phyloP scores from a whole-genome alignment of 2,797 vertebrate species.

The Rhabdophis nuchalis region DNA sequence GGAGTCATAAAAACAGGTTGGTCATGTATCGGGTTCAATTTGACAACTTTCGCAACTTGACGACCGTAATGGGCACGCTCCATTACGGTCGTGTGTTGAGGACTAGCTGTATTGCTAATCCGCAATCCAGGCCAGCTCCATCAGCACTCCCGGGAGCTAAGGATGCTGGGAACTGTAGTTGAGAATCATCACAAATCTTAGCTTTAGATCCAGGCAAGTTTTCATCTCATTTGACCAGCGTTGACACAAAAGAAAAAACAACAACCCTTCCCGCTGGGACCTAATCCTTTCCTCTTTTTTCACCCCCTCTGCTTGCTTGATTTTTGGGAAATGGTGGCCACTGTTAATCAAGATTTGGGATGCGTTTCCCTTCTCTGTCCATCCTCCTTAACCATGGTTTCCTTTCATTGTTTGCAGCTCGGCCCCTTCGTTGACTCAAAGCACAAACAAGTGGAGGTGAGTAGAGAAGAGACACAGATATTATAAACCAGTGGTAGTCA shows the following conservation, averaged over 20 bases:
- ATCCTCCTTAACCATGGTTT: not conserved
- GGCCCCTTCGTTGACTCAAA: slow-evolving; percentile 93
- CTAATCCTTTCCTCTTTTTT: not conserved
- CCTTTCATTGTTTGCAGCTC: slow-evolving; percentile 69
- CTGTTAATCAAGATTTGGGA: not conserved
- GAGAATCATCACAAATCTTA: not conserved
- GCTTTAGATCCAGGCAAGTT: not conserved
- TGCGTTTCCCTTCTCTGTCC: not conserved
- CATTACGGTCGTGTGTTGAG: too few species aligned
- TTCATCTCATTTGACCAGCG: not conserved
- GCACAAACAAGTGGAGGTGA: slow-evolving; percentile 91
- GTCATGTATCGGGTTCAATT: too few species aligned
- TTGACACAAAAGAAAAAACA: too few species aligned
- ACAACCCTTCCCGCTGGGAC: not conserved
- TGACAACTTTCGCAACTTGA: too few species aligned
- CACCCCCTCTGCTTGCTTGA: not conserved
- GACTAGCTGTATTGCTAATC: not conserved
- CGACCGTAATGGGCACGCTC: too few species aligned
- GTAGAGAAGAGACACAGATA: not conserved
- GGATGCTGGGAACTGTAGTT: not conserved
- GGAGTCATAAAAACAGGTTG: too few species aligned
- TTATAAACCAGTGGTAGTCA: too few species aligned
- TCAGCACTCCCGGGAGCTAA: not conserved
- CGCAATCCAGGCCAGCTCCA: not conserved
- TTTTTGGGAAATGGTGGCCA: not conserved